These are phyloP conservation scores for Halesus radiatus DNA, from an alignment of 1,140 invertebrate genomes.

Conservation along the genomic window DNA sequence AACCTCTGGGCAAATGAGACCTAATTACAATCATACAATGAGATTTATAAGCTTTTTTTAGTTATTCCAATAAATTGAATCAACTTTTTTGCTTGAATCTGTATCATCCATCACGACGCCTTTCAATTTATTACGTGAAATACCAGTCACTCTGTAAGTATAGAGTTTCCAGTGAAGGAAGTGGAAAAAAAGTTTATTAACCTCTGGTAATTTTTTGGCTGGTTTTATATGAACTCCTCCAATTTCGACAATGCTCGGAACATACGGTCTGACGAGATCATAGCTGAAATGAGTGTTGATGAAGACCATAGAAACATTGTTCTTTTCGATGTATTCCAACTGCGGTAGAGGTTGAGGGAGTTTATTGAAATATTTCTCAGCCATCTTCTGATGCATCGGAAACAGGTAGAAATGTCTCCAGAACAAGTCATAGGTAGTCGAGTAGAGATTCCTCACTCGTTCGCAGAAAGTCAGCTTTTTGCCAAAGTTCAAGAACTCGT, in stretches of 20 bases:
- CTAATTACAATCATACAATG: too few species aligned
- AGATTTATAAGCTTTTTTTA: too few species aligned
- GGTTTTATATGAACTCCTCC: conserved; percentile 51
- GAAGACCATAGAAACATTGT: conserved; percentile 62
- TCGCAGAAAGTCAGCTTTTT: conserved; percentile 49
- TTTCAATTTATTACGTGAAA: too few species aligned
- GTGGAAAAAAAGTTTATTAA: not conserved
- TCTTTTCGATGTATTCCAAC: conserved; percentile 60
- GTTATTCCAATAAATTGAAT: too few species aligned
- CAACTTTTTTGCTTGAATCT: too few species aligned
- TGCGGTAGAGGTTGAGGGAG: conserved; percentile 59
- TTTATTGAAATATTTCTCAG: conserved; percentile 60
- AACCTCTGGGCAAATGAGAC: too few species aligned
- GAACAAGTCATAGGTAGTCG: conserved; percentile 45
- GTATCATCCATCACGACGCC: too few species aligned
- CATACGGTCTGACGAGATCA: conserved; percentile 47
- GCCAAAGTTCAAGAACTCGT: conserved; percentile 60
- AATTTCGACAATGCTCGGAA: conserved; percentile 54
- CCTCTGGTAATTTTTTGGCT: conserved; percentile 59
- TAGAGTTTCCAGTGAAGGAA: too few species aligned
- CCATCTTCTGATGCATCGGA: conserved; percentile 59
- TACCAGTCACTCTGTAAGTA: too few species aligned
- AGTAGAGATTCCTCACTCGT: conserved; percentile 45
- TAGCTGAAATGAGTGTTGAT: conserved; percentile 59
- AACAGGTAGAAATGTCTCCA: conserved; percentile 47